phyloP scores from a whole-genome alignment of 2,113 vertebrate species.

The Stomatorhinus ivindoensis region DNA sequence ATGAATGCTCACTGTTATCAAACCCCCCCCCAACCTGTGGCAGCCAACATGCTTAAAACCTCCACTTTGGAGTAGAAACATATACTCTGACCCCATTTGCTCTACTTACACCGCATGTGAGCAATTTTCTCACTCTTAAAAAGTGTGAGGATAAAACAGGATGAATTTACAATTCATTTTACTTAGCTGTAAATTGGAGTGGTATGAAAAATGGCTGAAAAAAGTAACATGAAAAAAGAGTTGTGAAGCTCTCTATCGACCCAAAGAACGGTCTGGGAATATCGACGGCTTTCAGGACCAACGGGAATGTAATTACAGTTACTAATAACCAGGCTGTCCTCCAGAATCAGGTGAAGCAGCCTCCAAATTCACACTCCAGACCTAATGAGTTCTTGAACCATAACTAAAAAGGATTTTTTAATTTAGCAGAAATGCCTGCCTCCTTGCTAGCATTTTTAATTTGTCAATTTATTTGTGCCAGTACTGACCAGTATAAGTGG shows the following conservation, averaged over 20 bases:
- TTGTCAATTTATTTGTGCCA: neutral
- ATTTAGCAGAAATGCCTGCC: neutral
- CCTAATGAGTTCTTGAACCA: neutral
- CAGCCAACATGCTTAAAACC: neutral
- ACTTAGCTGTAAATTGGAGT: neutral
- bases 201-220: neutral
- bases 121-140: neutral
- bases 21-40: neutral
- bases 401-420: slow-evolving; percentile 2
- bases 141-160: neutral
- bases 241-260: neutral
- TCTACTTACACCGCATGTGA: neutral
- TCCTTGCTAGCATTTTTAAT: neutral
- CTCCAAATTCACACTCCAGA: neutral
- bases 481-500: neutral
- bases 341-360: neutral
- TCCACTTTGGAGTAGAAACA: neutral
- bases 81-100: neutral
- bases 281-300: neutral
- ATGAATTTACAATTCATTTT: neutral
- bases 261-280: neutral
- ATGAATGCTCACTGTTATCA: neutral
- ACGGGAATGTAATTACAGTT: neutral
- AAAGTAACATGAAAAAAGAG: neutral
- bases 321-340: neutral